phyloP scores from a whole-genome alignment of 2,888 invertebrate species.

The Hemicrepidius hirtus region DNA sequence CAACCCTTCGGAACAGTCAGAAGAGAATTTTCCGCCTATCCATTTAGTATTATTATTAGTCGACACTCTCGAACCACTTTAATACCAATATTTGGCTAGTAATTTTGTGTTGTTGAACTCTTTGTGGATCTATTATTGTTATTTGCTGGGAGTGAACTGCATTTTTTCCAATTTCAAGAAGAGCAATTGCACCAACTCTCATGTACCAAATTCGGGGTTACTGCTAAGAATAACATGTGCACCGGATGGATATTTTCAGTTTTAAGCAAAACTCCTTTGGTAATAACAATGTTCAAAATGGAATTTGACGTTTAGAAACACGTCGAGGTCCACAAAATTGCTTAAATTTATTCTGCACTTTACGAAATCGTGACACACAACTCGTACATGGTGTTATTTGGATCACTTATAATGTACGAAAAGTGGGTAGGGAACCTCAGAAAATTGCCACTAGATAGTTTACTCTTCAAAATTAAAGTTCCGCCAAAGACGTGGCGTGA shows the following conservation, averaged over 20 bases:
- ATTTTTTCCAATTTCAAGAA: conserved; percentile 36
- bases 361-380: conserved; percentile 42
- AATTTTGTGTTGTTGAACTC: conserved; percentile 57
- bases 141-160: conserved; percentile 44
- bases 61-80: conserved; percentile 53
- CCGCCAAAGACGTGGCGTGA: conserved; percentile 32
- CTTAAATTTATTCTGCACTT: conserved; percentile 16
- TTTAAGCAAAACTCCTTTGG: conserved; percentile 21
- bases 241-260: conserved; percentile 33
- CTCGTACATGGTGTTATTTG: conserved; percentile 30
- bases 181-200: conserved; percentile 29
- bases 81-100: conserved; percentile 57
- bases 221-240: conserved; percentile 31
- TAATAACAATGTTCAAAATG: conserved; percentile 41
- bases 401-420: conserved; percentile 26
- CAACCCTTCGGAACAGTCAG: conserved; percentile 48
- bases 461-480: background rate
- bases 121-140: conserved; percentile 49
- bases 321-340: conserved; percentile 32
- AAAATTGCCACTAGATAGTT: conserved; percentile 43
- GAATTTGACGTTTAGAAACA: conserved; percentile 42
- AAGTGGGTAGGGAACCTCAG: conserved; percentile 19
- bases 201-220: conserved; percentile 44
- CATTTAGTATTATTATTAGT: conserved; percentile 59
- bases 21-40: conserved; percentile 54